Conservation (phyloP, 2,888 invertebrate genomes). For the Lasioglossum pauxillum region DNA sequence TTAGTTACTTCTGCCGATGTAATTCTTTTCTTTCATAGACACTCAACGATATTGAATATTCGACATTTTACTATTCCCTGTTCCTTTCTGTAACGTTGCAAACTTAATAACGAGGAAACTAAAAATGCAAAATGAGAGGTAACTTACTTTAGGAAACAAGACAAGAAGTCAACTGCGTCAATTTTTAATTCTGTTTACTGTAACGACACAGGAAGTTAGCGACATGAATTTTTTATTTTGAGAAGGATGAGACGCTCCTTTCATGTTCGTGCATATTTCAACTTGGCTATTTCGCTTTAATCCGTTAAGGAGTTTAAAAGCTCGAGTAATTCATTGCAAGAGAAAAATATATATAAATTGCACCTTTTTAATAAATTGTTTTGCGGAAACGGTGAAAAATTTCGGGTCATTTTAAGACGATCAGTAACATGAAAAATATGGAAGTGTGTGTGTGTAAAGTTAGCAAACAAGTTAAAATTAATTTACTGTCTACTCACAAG, state of each 20-base stretch:
- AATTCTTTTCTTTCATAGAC: slow-evolving; percentile 5
- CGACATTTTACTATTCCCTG: neutral
- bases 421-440: neutral
- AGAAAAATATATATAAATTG: neutral
- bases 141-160: neutral
- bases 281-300: slow-evolving; percentile 2
- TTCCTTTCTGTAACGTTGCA: neutral
- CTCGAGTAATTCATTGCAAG: neutral
- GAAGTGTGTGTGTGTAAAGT: neutral
- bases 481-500: neutral
- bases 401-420: too few species aligned
- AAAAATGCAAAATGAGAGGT: neutral
- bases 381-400: neutral
- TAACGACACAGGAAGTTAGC: neutral
- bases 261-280: slow-evolving; percentile 12
- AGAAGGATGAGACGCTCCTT: neutral
- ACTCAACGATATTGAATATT: neutral
- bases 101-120: slow-evolving; percentile 13
- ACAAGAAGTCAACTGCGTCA: slow-evolving; percentile 10
- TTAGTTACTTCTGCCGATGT: neutral
- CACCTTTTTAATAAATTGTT: neutral
- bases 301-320: neutral
- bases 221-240: slow-evolving; percentile 28
- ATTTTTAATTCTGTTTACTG: slow-evolving; percentile 28
- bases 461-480: neutral